A percentile compares a stretch with the other conserved stretches of the same genome.
phyloP scores from a whole-genome alignment of 2,797 vertebrate genomes.

The Psittacula echo region DNA sequence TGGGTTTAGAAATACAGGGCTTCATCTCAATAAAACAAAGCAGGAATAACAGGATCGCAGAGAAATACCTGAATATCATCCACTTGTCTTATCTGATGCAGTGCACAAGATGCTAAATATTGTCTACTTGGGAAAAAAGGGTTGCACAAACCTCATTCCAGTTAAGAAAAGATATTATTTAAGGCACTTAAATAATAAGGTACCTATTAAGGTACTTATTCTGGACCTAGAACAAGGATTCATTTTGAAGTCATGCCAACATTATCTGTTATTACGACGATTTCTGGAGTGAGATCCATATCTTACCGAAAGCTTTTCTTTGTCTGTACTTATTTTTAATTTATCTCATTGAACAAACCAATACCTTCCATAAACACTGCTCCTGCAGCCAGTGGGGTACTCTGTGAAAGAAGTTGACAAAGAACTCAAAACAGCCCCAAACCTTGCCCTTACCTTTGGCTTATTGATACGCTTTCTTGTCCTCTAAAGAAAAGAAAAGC shows the following conservation, averaged over 20 bases:
- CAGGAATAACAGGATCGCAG: conserved; percentile 35
- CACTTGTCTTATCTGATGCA: conserved; percentile 2
- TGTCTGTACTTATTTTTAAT: not conserved
- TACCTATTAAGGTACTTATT: not conserved
- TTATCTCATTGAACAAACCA: not conserved
- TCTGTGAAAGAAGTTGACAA: not conserved
- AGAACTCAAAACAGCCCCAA: not conserved
- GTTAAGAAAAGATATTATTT: not conserved
- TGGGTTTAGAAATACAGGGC: not conserved
- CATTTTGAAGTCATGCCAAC: not conserved
- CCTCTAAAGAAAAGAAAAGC: not conserved
- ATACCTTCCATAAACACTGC: not conserved
- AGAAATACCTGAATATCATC: conserved; percentile 17
- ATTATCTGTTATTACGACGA: not conserved
- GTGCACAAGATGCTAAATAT: not conserved
- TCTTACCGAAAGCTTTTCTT: not conserved
- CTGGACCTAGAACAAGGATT: not conserved
- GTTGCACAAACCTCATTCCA: not conserved
- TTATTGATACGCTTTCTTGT: not conserved
- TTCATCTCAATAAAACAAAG: conserved; percentile 27
- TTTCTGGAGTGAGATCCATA: not conserved
- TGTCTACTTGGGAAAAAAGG: not conserved
- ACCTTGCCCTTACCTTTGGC: not conserved
- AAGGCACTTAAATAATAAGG: not conserved
- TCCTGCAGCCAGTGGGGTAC: not conserved